Percentiles rank a stretch among this genome's conserved stretches.
Evolutionary conservation across 2,888 invertebrate species (phyloP).

Genomic region (Pammene fasciana): DNA sequence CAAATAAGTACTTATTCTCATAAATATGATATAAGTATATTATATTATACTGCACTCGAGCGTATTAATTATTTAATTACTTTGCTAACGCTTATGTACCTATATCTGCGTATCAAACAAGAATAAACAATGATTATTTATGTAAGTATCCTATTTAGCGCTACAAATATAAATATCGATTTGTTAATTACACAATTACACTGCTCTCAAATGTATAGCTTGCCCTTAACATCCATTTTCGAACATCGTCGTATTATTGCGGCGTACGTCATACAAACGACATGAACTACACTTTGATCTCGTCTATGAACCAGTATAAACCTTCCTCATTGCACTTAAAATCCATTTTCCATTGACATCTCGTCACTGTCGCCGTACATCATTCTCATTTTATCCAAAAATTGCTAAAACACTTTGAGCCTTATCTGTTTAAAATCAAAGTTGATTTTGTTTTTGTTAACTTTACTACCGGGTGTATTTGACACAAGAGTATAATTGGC

Average conservation of each 20-base stretch:
- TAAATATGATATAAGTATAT: too few species aligned
- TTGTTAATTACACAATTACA: conserved; percentile 14
- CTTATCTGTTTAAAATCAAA: conserved; percentile 48
- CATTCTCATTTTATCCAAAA: conserved; percentile 54
- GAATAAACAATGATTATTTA: too few species aligned
- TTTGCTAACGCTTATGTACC: too few species aligned
- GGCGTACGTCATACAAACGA: conserved; percentile 70
- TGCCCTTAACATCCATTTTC: conserved; percentile 69
- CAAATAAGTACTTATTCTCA: too few species aligned
- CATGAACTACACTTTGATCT: conserved; percentile 72
- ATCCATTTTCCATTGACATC: conserved; percentile 54
- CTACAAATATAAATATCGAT: too few species aligned
- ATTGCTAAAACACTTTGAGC: conserved; percentile 41
- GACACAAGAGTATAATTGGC: conserved; percentile 77
- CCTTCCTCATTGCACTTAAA: conserved; percentile 52
- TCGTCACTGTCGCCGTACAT: conserved; percentile 55
- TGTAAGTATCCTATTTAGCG: too few species aligned
- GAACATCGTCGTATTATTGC: conserved; percentile 71
- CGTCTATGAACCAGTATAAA: conserved; percentile 50
- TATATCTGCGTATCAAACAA: too few species aligned
- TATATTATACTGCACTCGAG: too few species aligned
- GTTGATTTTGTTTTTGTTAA: conserved; percentile 48
- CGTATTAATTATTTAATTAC: too few species aligned
- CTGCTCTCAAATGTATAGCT: conserved; percentile 40
- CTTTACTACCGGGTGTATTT: conserved; percentile 65